phyloP scores from a whole-genome alignment of 2,888 invertebrate genomes.

The Drosophila nr. medialis region DNA sequence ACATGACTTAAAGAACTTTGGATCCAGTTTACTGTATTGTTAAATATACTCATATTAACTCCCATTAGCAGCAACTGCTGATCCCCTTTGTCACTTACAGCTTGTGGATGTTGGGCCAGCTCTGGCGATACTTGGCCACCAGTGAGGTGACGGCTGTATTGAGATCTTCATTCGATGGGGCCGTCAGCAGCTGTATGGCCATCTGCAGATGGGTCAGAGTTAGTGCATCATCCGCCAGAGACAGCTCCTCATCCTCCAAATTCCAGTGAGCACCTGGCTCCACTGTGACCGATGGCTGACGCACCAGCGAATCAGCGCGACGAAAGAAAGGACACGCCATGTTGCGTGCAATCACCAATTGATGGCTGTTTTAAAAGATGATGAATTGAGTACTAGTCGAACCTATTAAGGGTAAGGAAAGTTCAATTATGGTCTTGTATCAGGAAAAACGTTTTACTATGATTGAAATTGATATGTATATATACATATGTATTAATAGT shows the following conservation, averaged over 20 bases:
- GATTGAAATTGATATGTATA: not conserved
- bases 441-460: not conserved
- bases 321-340: conserved; percentile 85
- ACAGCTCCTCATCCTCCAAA: conserved; percentile 84
- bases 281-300: conserved; percentile 83
- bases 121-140: conserved; percentile 87
- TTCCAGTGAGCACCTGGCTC: conserved; percentile 82
- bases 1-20: conserved; percentile 80
- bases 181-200: conserved; percentile 92
- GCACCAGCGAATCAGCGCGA: conserved; percentile 82
- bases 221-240: conserved; percentile 84
- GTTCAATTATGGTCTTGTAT: conserved; percentile 8
- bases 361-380: conserved; percentile 9
- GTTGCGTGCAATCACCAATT: conserved; percentile 56
- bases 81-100: conserved; percentile 71
- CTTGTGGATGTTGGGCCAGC: conserved; percentile 84
- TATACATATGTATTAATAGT: not conserved
- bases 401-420: conserved; percentile 4
- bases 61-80: not conserved
- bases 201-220: conserved; percentile 91
- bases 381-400: not conserved
- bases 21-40: conserved; percentile 80
- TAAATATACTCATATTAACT: not conserved
- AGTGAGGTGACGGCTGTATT: conserved; percentile 89
- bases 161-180: conserved; percentile 90